These are phyloP conservation scores for Xenopus laevis DNA, from an alignment of 2,113 vertebrate species.

Conservation along the genomic window DNA sequence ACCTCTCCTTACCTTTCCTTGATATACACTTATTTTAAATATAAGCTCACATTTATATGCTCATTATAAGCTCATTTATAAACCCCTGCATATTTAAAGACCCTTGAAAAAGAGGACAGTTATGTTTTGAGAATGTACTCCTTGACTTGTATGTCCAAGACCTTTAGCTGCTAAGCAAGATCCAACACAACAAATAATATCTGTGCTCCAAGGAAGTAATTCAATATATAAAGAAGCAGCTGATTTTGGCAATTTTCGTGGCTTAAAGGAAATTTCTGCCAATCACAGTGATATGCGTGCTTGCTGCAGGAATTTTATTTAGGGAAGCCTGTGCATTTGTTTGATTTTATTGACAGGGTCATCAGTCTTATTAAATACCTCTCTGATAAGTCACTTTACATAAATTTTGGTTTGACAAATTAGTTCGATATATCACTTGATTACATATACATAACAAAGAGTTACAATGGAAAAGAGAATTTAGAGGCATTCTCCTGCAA, in stretches of 20 bases:
- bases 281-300: constrained; percentile 13
- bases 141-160: constrained; percentile 15
- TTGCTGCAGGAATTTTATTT: background rate
- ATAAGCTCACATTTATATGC: no score
- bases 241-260: constrained; percentile 1
- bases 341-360: constrained; percentile 24
- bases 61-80: no score
- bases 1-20: no score
- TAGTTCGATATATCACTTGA: constrained; percentile 1
- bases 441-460: background rate
- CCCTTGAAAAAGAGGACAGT: background rate
- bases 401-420: constrained; percentile 26
- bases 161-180: constrained; percentile 33
- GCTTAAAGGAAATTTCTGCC: constrained; percentile 10
- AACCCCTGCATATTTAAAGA: background rate
- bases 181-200: constrained; percentile 22
- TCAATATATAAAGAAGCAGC: constrained; percentile 25
- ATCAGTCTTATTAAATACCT: constrained; percentile 40
- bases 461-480: background rate
- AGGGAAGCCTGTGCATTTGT: background rate
- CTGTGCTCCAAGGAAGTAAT: constrained; percentile 41
- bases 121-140: constrained; percentile 7
- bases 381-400: constrained; percentile 34
- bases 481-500: background rate
- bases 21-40: no score